Evolutionary conservation across 2,113 vertebrate species (phyloP), one percentile per base, ranked within the genome.

Genomic region (Nettapus auritus): DNA sequence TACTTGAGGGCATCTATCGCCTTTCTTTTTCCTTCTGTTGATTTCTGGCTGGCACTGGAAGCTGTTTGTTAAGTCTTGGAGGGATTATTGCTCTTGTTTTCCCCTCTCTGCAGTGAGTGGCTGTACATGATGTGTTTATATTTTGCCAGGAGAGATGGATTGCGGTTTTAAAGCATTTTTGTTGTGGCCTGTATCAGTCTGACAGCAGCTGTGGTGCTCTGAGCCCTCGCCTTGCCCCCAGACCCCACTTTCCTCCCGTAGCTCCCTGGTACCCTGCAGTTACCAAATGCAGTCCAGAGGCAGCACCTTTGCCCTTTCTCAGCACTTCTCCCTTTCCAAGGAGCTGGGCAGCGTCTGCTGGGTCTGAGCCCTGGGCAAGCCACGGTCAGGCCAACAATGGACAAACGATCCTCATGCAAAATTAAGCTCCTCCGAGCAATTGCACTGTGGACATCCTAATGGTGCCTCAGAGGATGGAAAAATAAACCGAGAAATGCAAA

Each of bases 401-500:
- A 68, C 83, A 62, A 36, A 23, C 25, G 80, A 42, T 63, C 62
- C 93, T 73, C 55, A 31, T 55, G 50, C 77, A 42, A 64, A 90
- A 92, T 93, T 22, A 46, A 86, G 63, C 64, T 68, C 76, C 71
- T 90, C 73, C 69, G 56, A 75, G 94, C 88, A 84, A 59, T 88
- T 68, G 20, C 67, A 63, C 71, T 31, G 2, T 34, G 75, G 29
- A 79, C 22, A 3, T 67, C 74, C 80, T 56, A 74, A 69, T 3
- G 31, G 62, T 50, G 87, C 91, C 94, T 94, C 1, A 66, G 86
- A 85, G 87, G 94, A 29, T 25, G 71, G 74, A 31, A 92, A 73
- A 89, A 89, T 8, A 69, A 89, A 68, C 83, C 0, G 50, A 80
- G 88, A 63, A 86, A 82, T 8, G 17, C 75, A 91, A 94, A 96